phyloP scores from a whole-genome alignment of 2,888 invertebrate genomes.

The Andrena bucephala region DNA sequence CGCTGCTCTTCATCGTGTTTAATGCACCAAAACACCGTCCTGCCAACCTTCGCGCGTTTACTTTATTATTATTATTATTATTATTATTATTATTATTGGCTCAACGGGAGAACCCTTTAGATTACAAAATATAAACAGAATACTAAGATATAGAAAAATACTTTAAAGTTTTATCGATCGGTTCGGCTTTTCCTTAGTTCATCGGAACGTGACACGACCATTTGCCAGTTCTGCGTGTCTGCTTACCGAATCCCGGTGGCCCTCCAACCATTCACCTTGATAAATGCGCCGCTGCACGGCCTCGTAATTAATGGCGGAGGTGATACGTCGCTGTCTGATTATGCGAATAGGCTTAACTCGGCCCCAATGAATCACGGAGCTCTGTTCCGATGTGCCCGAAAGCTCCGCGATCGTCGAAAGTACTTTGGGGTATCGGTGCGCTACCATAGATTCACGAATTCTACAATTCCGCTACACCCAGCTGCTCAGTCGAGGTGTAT shows the following conservation, averaged over 20 bases:
- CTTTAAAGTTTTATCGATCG: slow-evolving; percentile 18
- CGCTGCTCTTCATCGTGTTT: not conserved
- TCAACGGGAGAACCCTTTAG: too few species aligned
- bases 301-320: slow-evolving; percentile 74
- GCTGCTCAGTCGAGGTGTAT: too few species aligned
- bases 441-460: not conserved
- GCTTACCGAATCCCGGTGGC: slow-evolving; percentile 28
- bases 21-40: not conserved
- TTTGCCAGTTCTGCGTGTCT: slow-evolving; percentile 52
- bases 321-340: slow-evolving; percentile 73
- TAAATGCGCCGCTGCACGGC: slow-evolving; percentile 63
- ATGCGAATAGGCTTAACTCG: slow-evolving; percentile 61
- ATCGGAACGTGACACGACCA: slow-evolving; percentile 41
- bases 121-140: too few species aligned
- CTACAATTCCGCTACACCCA: slow-evolving; percentile 6
- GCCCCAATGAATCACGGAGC: slow-evolving; percentile 58
- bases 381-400: slow-evolving; percentile 12
- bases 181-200: slow-evolving; percentile 3
- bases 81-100: too few species aligned
- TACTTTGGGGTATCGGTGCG: slow-evolving; percentile 14
- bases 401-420: slow-evolving; percentile 22
- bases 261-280: slow-evolving; percentile 54
- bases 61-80: too few species aligned
- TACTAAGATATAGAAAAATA: too few species aligned
- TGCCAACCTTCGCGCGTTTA: not conserved